phyloP scores from a whole-genome alignment of 2,888 invertebrate species.

The Melipona bicolor region DNA sequence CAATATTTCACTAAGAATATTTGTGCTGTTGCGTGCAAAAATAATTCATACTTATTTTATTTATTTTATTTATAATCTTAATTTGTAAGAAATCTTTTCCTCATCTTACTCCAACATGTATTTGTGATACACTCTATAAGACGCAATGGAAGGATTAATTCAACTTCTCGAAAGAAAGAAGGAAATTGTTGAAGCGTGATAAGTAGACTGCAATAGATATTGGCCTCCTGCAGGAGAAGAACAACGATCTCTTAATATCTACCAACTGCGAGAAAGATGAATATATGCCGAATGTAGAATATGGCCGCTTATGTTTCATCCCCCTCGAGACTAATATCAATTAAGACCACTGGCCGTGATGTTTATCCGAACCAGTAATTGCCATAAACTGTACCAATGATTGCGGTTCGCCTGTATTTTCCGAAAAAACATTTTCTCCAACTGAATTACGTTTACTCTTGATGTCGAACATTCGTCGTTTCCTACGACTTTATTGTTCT shows the following conservation, averaged over 20 bases:
- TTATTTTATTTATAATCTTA: no score
- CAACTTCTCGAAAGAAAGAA: neutral
- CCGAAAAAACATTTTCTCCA: neutral
- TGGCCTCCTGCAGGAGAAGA: conserved; percentile 45
- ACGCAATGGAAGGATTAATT: neutral
- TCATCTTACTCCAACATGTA: neutral
- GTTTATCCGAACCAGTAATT: conserved; percentile 32
- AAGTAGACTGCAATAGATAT: conserved; percentile 28
- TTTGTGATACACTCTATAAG: neutral
- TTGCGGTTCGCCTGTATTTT: conserved; percentile 15
- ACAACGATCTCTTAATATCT: conserved; percentile 30
- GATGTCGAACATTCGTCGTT: neutral
- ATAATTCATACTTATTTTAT: neutral
- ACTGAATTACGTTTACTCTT: neutral
- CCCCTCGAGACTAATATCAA: conserved; percentile 39
- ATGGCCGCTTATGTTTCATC: conserved; percentile 16
- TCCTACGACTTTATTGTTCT: neutral
- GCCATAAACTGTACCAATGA: conserved; percentile 44
- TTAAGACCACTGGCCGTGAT: conserved; percentile 28
- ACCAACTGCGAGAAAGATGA: conserved; percentile 43
- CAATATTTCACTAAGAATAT: neutral
- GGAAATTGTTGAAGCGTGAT: conserved; percentile 13
- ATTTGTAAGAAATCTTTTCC: neutral
- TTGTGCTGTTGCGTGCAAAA: neutral
- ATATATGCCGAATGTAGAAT: conserved; percentile 17